Base-by-base conservation (phyloP, 2,888 invertebrate genomes). In the Amphimallon solstitiale region DNA sequence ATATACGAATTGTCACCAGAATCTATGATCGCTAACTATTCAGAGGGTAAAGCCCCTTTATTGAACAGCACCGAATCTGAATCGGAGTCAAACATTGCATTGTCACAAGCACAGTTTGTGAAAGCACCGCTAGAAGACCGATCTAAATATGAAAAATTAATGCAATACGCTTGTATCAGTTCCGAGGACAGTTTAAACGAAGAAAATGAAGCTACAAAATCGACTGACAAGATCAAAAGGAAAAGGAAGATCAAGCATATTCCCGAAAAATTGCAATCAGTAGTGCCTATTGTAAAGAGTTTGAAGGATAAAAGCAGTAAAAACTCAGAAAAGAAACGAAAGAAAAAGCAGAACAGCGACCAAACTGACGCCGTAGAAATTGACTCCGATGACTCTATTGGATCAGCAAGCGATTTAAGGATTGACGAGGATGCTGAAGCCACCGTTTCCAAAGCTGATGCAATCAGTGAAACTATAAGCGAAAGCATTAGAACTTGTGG, bases 121-220 rank as follows among this genome's bases (percentile, higher is more conserved):
- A 86, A 86, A 72, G 85, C 87, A 0, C 90, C 90, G 0, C 72
- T 89, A 2, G 90, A 91, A 74, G 90, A 91, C 78, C 85, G 92
- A 29, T 90, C 91, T 15, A 92, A 91, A 75, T 93, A 92, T 76
- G 91, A 92, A 75, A 92, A 92, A 78, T 81, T 93, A 49, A 86
- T 88, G 1, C 88, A 87, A 71, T 78, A 78, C 0, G 85, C 84
- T 68, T 88, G 89, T 86, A 43, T 86, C 82, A 66, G 79, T 63
- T 80, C 80, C 0, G 86, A 86, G 72, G 86, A 86, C 74, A 86
- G 85, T 45, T 79, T 77, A 6, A 75, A 77, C 17, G 85, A 85
- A 38, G 83, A 83, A 15, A 82, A 81, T 66, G 78, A 85, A 72
- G 40, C 49, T 49, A 77, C 79, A 65, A 79, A 79, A 46, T 81